Evolutionary conservation across 2,888 invertebrate species (phyloP), one percentile per base, ranked within the genome.

Genomic region (Coelinius sp.): DNA sequence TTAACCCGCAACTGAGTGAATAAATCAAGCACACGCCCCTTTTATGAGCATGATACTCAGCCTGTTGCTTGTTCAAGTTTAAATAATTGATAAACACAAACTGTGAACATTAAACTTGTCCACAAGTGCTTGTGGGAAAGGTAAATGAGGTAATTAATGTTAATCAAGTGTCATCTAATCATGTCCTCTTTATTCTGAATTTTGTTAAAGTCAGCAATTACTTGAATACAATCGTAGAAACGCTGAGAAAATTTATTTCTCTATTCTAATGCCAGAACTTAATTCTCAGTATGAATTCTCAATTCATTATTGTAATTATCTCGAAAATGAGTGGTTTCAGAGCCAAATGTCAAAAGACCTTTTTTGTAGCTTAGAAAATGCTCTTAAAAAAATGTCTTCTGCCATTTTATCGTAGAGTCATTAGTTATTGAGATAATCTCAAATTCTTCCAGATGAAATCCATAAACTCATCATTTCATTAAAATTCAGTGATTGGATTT

Each of bases 71-170:
- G 17, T 20, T 49, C 17, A 49, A 17, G 49, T 17, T 22, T 49
- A 17, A 49, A 62, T 62, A 62, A n/a, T 56, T 27, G 27, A 56
- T 27, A 25, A 56, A 56, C 27, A 56, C 14, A 7, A 25, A 27
- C n/a, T 22, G 56, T 56, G 10, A 25, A 27, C 25, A 27, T 7
- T 27, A 14, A 56, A 56, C 25, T 25, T 1, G 49, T 10, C 8
- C 2, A 8, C 49, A 49, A 49, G 49, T 49, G 7, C 10, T 49
- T 14, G 20, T 22, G 22, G 7, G 10, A 49, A 49, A 22, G n/a
- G 41, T n/a, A 41, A 41, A 41, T 10, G n/a, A n/a, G 41, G n/a
- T 41, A 41, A 12, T 41, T 41, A 12, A 41, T 41, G 10, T 41
- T 41, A 41, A 41, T 41, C 41, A 41, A 41, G 41, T 41, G 1